A percentile compares a stretch with the other conserved stretches of the same genome.
Conservation (phyloP, 2,888 invertebrate species). For the Hoplodrina blanda region DNA sequence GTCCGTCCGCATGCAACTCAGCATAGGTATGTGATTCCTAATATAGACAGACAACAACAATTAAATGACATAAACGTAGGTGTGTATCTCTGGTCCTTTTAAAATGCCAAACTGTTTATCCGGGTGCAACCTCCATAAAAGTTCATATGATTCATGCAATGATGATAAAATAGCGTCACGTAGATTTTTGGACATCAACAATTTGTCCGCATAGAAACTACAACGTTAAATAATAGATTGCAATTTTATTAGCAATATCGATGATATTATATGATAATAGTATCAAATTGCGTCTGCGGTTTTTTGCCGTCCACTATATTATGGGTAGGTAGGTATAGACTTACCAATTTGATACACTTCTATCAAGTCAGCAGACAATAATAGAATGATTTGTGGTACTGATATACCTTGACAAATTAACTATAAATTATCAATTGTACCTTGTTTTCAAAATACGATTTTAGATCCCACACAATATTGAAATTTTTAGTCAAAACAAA, state of each 20-base stretch:
- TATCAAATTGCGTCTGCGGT: too few species aligned
- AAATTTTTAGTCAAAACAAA: too few species aligned
- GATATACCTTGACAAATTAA: background rate
- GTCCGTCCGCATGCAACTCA: background rate
- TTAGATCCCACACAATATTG: too few species aligned
- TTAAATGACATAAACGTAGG: conserved; percentile 22
- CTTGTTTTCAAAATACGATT: too few species aligned
- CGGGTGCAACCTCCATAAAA: conserved; percentile 21
- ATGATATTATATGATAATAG: background rate
- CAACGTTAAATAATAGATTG: background rate
- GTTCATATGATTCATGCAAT: conserved; percentile 28
- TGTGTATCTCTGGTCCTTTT: conserved; percentile 12
- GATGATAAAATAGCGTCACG: background rate
- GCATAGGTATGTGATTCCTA: background rate
- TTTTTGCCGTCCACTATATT: too few species aligned
- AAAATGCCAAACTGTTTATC: conserved; percentile 44
- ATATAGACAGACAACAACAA: background rate
- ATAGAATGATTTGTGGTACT: background rate
- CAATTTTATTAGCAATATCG: background rate
- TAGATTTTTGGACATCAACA: background rate
- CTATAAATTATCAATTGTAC: too few species aligned
- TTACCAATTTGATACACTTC: background rate
- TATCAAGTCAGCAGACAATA: background rate
- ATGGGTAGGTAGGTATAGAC: too few species aligned
- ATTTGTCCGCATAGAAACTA: background rate